Conservation (phyloP, 2,113 vertebrate genomes). For the Mormoops blainvillei region DNA sequence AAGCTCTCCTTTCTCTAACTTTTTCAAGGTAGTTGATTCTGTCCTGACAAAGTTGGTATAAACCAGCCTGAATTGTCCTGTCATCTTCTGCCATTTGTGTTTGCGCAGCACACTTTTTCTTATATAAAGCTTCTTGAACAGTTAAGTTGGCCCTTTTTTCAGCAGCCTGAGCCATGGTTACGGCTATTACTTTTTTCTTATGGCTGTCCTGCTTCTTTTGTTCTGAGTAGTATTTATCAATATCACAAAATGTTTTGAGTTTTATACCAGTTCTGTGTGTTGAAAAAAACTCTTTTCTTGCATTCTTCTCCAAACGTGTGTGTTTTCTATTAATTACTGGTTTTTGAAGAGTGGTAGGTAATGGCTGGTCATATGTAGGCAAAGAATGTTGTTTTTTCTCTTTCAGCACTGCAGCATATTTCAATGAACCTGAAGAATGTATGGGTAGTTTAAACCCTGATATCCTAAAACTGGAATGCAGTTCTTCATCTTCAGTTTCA, state of each 20-base stretch:
- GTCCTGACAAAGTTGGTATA: constrained; percentile 37
- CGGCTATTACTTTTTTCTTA: background rate
- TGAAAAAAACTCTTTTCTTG: constrained; percentile 27
- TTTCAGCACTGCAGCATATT: constrained; percentile 19
- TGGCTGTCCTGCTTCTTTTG: constrained; percentile 33
- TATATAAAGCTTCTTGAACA: background rate
- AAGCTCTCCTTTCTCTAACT: constrained; percentile 55
- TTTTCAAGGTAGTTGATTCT: constrained; percentile 48
- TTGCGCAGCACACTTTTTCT: background rate
- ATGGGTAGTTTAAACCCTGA: constrained; percentile 54
- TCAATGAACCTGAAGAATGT: background rate
- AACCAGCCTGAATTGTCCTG: background rate
- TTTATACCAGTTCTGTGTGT: constrained; percentile 40
- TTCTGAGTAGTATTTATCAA: constrained; percentile 69
- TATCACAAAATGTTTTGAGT: constrained; percentile 42
- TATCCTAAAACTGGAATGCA: constrained; percentile 45
- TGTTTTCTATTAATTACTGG: background rate
- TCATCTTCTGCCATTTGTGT: constrained; percentile 42
- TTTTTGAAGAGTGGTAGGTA: background rate
- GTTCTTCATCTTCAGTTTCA: constrained; percentile 6
- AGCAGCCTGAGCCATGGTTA: background rate
- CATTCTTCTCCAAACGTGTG: background rate
- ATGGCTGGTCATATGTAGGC: background rate
- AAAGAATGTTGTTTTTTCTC: constrained; percentile 27
- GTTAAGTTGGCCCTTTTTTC: background rate